These are phyloP conservation scores for Danio kyathit DNA, from an alignment of 2,797 vertebrate genomes.

Conservation along the genomic window DNA sequence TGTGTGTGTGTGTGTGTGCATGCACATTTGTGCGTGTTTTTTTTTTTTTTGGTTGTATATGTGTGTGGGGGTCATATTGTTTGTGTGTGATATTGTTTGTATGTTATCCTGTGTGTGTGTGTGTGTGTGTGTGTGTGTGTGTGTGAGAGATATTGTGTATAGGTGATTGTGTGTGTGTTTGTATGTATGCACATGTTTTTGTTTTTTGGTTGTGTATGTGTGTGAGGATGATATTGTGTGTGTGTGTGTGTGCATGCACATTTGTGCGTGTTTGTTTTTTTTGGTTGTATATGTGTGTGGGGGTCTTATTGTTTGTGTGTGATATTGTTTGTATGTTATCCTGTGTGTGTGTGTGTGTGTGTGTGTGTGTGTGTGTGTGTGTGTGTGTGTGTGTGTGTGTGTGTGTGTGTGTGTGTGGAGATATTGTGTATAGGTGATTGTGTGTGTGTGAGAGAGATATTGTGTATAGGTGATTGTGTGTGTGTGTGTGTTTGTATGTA, in stretches of 20 bases:
- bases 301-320: not conserved
- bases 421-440: too few species aligned
- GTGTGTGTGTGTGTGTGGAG: too few species aligned
- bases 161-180: not conserved
- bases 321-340: too few species aligned
- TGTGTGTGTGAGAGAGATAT: not conserved
- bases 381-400: not conserved
- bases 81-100: not conserved
- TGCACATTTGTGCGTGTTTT: too few species aligned
- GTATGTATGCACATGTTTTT: too few species aligned
- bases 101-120: not conserved
- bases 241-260: too few species aligned
- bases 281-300: not conserved
- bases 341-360: not conserved
- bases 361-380: not conserved
- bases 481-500: not conserved
- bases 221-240: too few species aligned
- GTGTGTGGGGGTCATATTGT: too few species aligned
- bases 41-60: too few species aligned
- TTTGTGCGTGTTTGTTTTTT: too few species aligned
- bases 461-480: not conserved
- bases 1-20: not conserved
- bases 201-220: not conserved
- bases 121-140: not conserved
- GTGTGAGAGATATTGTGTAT: too few species aligned